A percentile compares a stretch with the other conserved stretches of the same genome.
Conservation (phyloP, 1,140 invertebrate species). For the Zaprionus kolodkinae region DNA sequence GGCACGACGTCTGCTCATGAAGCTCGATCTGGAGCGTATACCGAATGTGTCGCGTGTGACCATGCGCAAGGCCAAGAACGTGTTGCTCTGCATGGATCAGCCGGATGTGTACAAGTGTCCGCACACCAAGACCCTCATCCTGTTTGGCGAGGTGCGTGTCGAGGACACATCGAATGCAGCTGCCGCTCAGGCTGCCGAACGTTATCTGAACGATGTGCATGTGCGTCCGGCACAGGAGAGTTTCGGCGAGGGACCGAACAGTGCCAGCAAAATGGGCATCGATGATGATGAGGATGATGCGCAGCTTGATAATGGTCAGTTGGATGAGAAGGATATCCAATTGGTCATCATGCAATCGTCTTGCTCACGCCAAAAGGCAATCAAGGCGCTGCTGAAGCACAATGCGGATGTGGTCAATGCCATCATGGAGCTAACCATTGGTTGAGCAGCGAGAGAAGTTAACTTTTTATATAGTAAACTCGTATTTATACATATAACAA, state of each 20-base stretch:
- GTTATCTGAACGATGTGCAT: conserved; percentile 18
- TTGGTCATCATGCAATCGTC: conserved; percentile 62
- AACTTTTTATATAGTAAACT: background rate
- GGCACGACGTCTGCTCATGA: conserved; percentile 61
- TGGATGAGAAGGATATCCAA: conserved; percentile 67
- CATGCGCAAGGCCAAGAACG: conserved; percentile 64
- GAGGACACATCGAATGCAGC: conserved; percentile 53
- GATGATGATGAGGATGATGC: conserved; percentile 18
- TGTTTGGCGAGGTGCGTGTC: conserved; percentile 53
- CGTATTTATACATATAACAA: background rate
- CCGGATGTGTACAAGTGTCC: conserved; percentile 57
- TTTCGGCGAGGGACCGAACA: background rate
- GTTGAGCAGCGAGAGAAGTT: background rate
- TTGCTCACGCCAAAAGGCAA: conserved; percentile 55
- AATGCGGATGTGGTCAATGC: conserved; percentile 69
- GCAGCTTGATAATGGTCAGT: background rate
- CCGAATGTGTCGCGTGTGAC: conserved; percentile 52
- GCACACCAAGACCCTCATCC: conserved; percentile 48
- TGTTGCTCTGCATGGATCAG: conserved; percentile 54
- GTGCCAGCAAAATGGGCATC: background rate
- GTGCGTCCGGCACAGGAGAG: background rate
- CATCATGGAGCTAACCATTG: conserved; percentile 65
- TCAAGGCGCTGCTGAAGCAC: conserved; percentile 57
- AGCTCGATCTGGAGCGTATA: conserved; percentile 57
- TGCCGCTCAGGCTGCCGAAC: conserved; percentile 46